A percentile compares a stretch with the other conserved stretches of the same genome.
Conservation (phyloP, 2,113 vertebrate species). For the Callithrix jacchus region DNA sequence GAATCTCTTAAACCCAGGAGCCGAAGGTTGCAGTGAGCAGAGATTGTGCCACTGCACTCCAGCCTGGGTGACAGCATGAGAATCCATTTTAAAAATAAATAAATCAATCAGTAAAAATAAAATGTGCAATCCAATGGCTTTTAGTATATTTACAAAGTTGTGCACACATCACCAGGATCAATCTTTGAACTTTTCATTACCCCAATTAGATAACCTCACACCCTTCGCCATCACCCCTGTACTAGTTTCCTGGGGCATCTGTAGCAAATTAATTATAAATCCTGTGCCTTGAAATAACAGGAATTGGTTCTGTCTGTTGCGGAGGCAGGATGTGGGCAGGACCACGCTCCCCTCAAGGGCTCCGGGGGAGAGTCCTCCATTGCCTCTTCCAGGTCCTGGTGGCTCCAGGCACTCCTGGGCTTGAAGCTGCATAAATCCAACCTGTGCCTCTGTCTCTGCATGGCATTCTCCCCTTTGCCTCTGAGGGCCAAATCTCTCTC, state of each 20-base stretch:
- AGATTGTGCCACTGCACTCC: too few relatives aligned
- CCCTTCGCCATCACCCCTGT: too few relatives aligned
- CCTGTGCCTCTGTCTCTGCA: not conserved
- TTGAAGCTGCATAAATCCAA: not conserved
- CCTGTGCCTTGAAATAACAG: not conserved
- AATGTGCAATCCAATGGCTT: not conserved
- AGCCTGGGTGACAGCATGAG: too few relatives aligned
- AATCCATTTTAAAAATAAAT: too few relatives aligned
- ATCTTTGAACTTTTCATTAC: not conserved
- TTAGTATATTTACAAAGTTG: not conserved
- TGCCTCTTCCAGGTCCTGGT: not conserved
- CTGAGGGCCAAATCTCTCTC: not conserved
- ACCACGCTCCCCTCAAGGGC: rapidly evolving
- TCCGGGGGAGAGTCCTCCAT: not conserved
- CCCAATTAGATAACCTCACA: not conserved
- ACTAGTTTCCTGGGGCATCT: not conserved
- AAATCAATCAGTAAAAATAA: too few relatives aligned
- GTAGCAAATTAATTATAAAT: not conserved
- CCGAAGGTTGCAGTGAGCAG: too few relatives aligned
- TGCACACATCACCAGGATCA: not conserved
- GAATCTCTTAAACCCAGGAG: too few relatives aligned
- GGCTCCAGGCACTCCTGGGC: not conserved
- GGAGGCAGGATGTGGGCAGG: not conserved
- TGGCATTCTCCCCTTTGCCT: not conserved
- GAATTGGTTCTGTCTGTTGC: not conserved